Conservation (phyloP, 2,797 vertebrate species). For the Decapterus maruadsi region DNA sequence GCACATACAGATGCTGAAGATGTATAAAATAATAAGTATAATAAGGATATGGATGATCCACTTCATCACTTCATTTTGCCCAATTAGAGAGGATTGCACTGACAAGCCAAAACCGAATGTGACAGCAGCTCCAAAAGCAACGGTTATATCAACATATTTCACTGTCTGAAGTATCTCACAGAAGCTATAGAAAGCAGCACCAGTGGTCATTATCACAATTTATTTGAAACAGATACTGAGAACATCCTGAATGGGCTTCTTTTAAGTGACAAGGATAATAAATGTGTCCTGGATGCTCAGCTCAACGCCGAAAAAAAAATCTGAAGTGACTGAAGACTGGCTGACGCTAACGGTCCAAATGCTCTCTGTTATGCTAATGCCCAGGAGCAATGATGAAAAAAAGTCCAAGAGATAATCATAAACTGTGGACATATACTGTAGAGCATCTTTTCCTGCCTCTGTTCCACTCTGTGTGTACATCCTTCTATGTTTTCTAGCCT, state of each 20-base stretch:
- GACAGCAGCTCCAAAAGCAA: slow-evolving; percentile 6
- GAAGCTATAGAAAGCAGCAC: slow-evolving; percentile 12
- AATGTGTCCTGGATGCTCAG: slow-evolving; percentile 32
- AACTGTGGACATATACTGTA: slow-evolving; percentile 34
- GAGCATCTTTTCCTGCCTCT: slow-evolving; percentile 19
- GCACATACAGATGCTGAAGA: slow-evolving; percentile 13
- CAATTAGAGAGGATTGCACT: slow-evolving; percentile 22
- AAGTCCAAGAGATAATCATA: slow-evolving; percentile 49
- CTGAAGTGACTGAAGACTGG: slow-evolving; percentile 43
- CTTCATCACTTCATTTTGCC: slow-evolving; percentile 36
- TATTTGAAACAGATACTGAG: slow-evolving; percentile 36
- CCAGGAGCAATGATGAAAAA: slow-evolving; percentile 54
- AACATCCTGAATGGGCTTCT: slow-evolving; percentile 37
- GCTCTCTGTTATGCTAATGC: slow-evolving; percentile 62
- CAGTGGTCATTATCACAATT: slow-evolving; percentile 48
- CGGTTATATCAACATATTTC: slow-evolving; percentile 22
- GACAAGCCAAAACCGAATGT: not conserved
- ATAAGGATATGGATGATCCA: slow-evolving; percentile 8
- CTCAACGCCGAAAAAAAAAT: slow-evolving; percentile 26
- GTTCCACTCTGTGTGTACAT: slow-evolving; percentile 5
- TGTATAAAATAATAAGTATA: too few relatives aligned
- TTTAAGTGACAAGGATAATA: slow-evolving; percentile 63
- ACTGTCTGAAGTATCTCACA: slow-evolving; percentile 10
- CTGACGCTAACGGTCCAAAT: slow-evolving; percentile 36
- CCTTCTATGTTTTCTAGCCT: slow-evolving; percentile 55